Conservation (phyloP, 2,888 invertebrate species). For the Tipula confusa region DNA sequence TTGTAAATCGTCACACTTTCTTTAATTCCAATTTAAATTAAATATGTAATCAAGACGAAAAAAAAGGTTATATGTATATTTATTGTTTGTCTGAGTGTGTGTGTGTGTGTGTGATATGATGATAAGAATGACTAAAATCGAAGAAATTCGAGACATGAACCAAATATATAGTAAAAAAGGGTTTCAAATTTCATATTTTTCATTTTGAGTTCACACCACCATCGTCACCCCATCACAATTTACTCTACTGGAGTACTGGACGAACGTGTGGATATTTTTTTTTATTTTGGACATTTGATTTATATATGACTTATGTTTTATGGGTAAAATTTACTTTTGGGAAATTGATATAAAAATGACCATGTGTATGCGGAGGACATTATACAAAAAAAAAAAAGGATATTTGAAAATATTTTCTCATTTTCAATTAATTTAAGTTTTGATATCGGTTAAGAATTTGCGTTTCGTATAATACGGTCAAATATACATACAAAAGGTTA, state of each 20-base stretch:
- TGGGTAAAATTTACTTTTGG: not conserved
- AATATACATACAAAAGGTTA: not conserved
- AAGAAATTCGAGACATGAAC: not conserved
- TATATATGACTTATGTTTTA: not conserved
- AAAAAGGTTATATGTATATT: not conserved
- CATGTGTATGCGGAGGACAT: not conserved
- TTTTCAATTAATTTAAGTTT: not conserved
- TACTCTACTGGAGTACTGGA: not conserved
- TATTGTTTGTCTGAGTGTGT: too few relatives aligned
- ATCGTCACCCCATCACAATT: not conserved
- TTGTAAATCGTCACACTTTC: conserved; percentile 25
- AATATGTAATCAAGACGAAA: conserved; percentile 20
- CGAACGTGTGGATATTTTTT: not conserved
- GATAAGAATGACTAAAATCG: not conserved
- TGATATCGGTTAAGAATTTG: not conserved
- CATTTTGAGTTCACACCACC: not conserved
- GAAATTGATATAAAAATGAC: not conserved
- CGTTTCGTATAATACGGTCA: not conserved
- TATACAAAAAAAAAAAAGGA: not conserved
- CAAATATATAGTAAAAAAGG: not conserved
- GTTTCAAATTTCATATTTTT: not conserved
- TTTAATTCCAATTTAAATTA: conserved; percentile 20
- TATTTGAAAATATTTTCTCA: not conserved
- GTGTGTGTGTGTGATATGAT: not conserved
- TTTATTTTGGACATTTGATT: not conserved